phyloP scores from a whole-genome alignment of 2,113 vertebrate species.

The Arizona elegans region DNA sequence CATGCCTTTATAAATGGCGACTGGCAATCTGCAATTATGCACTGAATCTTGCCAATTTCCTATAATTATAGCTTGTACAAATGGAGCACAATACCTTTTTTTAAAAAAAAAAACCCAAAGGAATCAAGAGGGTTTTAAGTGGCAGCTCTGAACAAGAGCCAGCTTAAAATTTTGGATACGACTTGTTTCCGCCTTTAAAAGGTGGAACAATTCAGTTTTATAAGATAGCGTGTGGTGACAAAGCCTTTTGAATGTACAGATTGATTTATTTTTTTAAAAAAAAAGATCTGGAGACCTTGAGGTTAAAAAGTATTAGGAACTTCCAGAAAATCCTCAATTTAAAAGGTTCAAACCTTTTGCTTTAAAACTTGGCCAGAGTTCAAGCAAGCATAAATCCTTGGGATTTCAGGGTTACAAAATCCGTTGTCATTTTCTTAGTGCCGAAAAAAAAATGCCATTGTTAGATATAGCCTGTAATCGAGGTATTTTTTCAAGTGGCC shows the following conservation, averaged over 20 bases:
- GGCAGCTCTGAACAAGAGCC: neutral
- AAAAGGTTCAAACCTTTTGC: neutral
- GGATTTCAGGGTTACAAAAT: neutral
- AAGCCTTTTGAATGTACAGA: neutral
- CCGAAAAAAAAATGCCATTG: neutral
- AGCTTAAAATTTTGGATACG: neutral
- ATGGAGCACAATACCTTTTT: neutral
- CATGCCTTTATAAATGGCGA: neutral
- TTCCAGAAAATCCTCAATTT: neutral
- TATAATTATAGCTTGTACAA: neutral
- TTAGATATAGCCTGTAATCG: neutral
- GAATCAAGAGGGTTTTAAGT: neutral
- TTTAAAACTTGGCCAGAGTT: neutral
- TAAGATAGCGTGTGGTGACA: too few species aligned
- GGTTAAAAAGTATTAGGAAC: neutral
- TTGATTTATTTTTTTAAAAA: neutral
- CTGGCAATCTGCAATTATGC: neutral
- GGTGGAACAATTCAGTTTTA: neutral
- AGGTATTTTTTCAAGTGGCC: neutral
- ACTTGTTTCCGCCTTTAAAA: neutral
- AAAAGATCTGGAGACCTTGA: neutral
- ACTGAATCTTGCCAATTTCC: constrained; percentile 2
- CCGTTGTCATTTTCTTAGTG: neutral
- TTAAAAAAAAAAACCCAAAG: neutral
- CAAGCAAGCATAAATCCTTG: neutral